Conservation (phyloP, 2,113 vertebrate genomes). For the Nesoenas mayeri region DNA sequence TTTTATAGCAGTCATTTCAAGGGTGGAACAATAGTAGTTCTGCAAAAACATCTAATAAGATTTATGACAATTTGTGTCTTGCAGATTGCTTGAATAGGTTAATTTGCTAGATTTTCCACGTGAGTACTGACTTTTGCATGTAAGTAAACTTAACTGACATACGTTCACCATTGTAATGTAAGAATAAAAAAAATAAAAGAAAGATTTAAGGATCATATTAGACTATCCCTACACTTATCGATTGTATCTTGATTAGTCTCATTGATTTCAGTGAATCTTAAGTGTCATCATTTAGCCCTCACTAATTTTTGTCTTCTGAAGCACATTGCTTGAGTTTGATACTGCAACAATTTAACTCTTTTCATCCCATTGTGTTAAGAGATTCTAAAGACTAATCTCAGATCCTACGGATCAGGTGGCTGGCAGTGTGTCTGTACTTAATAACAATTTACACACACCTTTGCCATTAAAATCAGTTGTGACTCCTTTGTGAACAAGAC, state of each 20-base stretch:
- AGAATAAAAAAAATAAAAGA: neutral
- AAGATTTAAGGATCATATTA: neutral
- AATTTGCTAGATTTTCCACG: neutral
- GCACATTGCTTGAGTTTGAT: neutral
- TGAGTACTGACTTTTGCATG: neutral
- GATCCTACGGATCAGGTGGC: neutral
- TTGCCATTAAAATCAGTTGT: neutral
- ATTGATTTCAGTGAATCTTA: neutral
- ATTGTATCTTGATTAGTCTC: neutral
- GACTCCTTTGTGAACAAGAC: neutral
- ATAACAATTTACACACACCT: neutral
- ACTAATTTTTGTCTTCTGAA: neutral
- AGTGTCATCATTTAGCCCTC: neutral
- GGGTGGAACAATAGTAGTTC: neutral
- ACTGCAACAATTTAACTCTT: neutral
- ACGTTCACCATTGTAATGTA: neutral
- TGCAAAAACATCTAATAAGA: neutral
- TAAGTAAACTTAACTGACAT: neutral
- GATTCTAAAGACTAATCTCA: neutral
- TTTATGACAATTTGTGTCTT: neutral
- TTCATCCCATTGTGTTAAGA: neutral
- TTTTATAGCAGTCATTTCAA: neutral
- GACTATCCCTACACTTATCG: neutral
- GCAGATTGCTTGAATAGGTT: neutral
- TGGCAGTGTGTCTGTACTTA: neutral